Evolutionary conservation across 2,888 invertebrate species (phyloP), one percentile per base, ranked within the genome.

Genomic region (Clitarchus hookeri): DNA sequence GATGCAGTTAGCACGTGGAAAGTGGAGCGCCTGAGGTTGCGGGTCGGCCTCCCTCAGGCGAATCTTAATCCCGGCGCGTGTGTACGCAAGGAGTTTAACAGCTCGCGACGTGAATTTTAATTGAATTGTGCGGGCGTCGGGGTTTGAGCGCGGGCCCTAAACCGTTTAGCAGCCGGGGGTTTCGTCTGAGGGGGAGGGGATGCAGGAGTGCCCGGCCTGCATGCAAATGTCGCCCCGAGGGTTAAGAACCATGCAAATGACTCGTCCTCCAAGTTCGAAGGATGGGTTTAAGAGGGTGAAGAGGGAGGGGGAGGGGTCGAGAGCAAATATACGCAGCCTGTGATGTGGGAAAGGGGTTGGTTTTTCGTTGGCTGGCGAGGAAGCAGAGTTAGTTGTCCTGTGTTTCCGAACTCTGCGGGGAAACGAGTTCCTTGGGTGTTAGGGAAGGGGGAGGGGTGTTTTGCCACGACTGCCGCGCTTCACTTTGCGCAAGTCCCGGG

Each of bases 101-200:
- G 65, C 65, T 65, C 65, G 65, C 65, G 65, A 65, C 65, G 65
- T 65, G 65, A 65, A 65, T 65, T 19, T 65, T 65, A 65, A 65
- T 65, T n/a, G 65, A 65, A 65, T 65, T 65, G 65, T 65, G 65
- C 65, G 65, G 65, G 65, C 65, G 65, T n/a, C 65, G n/a, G 65
- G 65, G n/a, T 23, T 19, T 65, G 65, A 65, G 65, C 65, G 13
- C 65, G 65, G 65, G 23, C 12, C 65, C n/a, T 65, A 65, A 65
- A 65, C 65, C 65, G 65, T 65, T 65, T 65, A 65, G 65, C 65
- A 23, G 65, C 23, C 65, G 65, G 0, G 65, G 65, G 19, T 65
- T 23, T 23, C n/a, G 65, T 23, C 16, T 19, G 11, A 23, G 65
- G n/a, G 65, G 65, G 65, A 23, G 65, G 23, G 19, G 65, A 2